Evolutionary conservation across 2,113 vertebrate genomes (phyloP), one percentile per base, ranked within the genome.

Genomic region (Bubalus kerabau): DNA sequence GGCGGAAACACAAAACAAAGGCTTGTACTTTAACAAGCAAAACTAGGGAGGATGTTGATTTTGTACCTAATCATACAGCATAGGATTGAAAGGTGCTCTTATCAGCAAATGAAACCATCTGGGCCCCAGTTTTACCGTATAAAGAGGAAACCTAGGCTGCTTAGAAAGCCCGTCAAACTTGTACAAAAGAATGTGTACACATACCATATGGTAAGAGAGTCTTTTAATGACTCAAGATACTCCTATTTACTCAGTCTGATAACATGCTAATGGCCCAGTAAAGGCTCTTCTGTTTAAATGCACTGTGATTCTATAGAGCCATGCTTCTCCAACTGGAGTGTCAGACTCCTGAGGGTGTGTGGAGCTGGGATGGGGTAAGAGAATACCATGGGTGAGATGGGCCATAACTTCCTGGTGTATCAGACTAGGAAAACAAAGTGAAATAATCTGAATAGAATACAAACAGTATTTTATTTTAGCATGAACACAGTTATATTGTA

Each of bases 1-100:
- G 90, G 60, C 0, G 3, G 95, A 95, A 94, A 90, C 59, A 87
- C 28, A 95, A 97, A 96, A 96, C 80, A 93, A 97, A 95, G 54
- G 52, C 74, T 92, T 88, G 16, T 88, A 76, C 48, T 93, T 94
- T 71, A 90, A 95, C 36, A 98, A 92, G 40, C 52, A 93, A 93
- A 96, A 95, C 90, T 95, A 87, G 28, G 90, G 40, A 97, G 40
- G 92, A 97, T 84, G 81, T 92, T 98, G 94, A 85, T 95, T 98
- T 90, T 98, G 84, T 17, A 52, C 13, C 87, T 52, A 60, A 60
- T 91, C 93, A 48, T 36, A 80, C 3, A 81, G n/a, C 23, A 3
- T 87, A 64, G 82, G 82, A 93, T 30, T 67, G 21, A 84, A 94
- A 91, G 48, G 85, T 32, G 43, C n/a, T 87, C 87, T 96, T 87